phyloP scores from a whole-genome alignment of 2,797 vertebrate genomes.

The Pelochelys cantorii region DNA sequence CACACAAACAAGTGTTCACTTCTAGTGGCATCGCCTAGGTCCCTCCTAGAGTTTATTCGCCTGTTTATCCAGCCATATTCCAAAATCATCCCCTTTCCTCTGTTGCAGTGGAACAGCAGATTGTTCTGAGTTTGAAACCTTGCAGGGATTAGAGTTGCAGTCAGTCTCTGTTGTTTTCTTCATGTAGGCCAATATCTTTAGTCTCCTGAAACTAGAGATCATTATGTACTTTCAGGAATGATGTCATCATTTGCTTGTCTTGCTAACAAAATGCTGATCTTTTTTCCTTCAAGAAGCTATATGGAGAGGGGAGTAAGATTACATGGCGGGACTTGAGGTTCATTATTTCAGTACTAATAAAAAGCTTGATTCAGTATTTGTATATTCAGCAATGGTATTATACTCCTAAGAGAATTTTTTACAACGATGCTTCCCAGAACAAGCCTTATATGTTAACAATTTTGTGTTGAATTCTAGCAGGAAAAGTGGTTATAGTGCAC shows the following conservation, averaged over 20 bases:
- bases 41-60: conserved; percentile 21
- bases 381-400: not conserved
- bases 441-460: not conserved
- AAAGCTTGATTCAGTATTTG: not conserved
- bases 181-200: not conserved
- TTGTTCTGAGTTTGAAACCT: not conserved
- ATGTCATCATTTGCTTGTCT: not conserved
- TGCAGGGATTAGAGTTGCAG: no score
- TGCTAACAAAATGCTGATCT: not conserved
- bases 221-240: not conserved
- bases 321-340: not conserved
- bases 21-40: not conserved
- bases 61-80: not conserved
- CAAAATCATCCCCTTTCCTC: not conserved
- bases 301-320: not conserved
- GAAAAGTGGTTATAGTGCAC: not conserved
- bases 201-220: not conserved
- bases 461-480: not conserved
- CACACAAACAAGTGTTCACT: not conserved
- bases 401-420: not conserved
- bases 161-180: not conserved
- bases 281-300: not conserved
- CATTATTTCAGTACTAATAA: not conserved
- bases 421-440: not conserved
- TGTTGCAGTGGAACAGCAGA: not conserved